Conservation (phyloP, 2,113 vertebrate genomes). For the Cygnus buccinator region DNA sequence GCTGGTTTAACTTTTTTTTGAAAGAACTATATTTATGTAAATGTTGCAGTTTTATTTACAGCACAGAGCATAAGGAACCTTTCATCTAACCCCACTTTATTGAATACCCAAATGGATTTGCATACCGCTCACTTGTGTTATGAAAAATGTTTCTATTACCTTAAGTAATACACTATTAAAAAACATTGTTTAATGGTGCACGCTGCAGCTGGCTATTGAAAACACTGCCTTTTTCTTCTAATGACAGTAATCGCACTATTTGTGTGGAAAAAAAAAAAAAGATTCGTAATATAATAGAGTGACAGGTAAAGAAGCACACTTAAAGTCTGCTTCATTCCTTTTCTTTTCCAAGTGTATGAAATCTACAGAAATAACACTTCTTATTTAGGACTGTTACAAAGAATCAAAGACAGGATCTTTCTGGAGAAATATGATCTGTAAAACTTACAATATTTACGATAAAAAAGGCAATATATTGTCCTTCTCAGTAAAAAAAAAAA, state of each 20-base stretch:
- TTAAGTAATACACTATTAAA: not conserved
- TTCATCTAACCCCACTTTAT: not conserved
- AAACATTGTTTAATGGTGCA: not conserved
- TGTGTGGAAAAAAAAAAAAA: not conserved
- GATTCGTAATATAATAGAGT: not conserved
- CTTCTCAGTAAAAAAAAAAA: not conserved
- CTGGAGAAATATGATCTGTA: not conserved
- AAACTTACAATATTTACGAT: not conserved
- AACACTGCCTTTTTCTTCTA: not conserved
- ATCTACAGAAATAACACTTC: not conserved
- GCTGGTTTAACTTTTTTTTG: not conserved
- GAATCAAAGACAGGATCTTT: not conserved
- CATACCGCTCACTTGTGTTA: not conserved
- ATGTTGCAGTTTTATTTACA: not conserved
- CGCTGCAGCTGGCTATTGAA: not conserved
- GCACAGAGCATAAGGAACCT: not conserved
- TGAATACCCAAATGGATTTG: not conserved
- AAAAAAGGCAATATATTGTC: not conserved
- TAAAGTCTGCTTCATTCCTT: not conserved
- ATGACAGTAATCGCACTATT: not conserved
- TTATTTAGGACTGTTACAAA: not conserved
- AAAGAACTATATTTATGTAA: not conserved
- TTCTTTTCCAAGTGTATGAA: not conserved
- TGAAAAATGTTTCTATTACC: not conserved
- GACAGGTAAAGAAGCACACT: not conserved